These are phyloP conservation scores for Lumbricus terrestris DNA, from an alignment of 2,888 invertebrate genomes.

Conservation along the genomic window DNA sequence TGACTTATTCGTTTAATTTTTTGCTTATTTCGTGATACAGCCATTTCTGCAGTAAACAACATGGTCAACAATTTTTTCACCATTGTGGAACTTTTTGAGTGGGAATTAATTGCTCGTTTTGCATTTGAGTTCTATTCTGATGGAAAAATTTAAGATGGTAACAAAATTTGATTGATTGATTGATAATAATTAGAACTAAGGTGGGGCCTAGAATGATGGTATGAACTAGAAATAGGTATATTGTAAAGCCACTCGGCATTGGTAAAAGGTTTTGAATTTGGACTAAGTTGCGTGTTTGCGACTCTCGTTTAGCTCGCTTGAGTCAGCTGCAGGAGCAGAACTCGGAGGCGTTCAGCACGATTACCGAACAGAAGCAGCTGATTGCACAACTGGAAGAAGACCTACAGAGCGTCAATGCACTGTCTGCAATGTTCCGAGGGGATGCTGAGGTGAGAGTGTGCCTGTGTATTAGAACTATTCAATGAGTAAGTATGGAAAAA, in stretches of 20 bases:
- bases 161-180: too few relatives aligned
- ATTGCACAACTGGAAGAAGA: conserved; percentile 60
- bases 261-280: neutral
- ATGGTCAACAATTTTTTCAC: too few relatives aligned
- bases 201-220: neutral
- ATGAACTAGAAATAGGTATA: neutral
- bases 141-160: too few relatives aligned
- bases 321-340: conserved; percentile 50
- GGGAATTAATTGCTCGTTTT: too few relatives aligned
- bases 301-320: neutral
- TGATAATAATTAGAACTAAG: neutral
- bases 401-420: conserved; percentile 57
- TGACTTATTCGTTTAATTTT: too few relatives aligned
- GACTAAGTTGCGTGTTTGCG: neutral
- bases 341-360: conserved; percentile 48
- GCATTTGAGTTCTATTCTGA: too few relatives aligned
- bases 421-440: conserved; percentile 59
- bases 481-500: too few relatives aligned
- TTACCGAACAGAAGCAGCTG: conserved; percentile 56
- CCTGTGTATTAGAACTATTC: neutral
- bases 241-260: too few relatives aligned
- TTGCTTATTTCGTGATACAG: too few relatives aligned
- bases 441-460: conserved; percentile 53
- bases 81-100: too few relatives aligned
- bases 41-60: too few relatives aligned